Conservation (phyloP, 2,113 vertebrate genomes). For the Centrocercus urophasianus region DNA sequence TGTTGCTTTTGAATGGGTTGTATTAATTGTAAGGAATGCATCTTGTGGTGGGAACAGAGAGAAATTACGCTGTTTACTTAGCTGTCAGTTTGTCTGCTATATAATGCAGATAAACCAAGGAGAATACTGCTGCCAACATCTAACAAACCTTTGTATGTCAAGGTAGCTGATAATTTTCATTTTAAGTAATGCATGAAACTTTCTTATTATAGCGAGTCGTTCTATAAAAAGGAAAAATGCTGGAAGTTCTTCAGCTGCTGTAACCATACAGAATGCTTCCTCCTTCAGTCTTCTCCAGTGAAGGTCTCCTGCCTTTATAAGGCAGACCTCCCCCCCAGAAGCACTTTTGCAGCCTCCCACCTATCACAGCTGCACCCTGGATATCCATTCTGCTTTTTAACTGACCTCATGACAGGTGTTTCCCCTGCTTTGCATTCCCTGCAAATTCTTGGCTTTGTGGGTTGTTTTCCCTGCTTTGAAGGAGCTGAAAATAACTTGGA, state of each 20-base stretch:
- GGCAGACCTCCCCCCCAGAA: not conserved
- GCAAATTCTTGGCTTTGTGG: slow-evolving; percentile 12
- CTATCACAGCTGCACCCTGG: not conserved
- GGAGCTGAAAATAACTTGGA: slow-evolving; percentile 36
- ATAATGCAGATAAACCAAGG: not conserved
- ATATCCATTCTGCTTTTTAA: not conserved
- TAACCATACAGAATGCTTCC: not conserved
- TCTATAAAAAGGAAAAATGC: not conserved
- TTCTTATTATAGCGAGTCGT: not conserved
- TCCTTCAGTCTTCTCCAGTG: not conserved
- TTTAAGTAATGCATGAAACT: not conserved
- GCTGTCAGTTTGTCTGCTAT: not conserved
- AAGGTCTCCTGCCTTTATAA: slow-evolving; percentile 24
- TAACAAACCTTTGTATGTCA: not conserved
- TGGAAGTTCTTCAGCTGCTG: not conserved
- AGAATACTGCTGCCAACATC: not conserved
- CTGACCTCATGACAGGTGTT: slow-evolving; percentile 62
- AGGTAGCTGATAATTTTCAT: not conserved
- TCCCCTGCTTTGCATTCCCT: slow-evolving; percentile 39
- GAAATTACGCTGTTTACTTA: not conserved
- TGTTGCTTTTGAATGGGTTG: not conserved
- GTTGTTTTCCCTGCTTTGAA: not conserved
- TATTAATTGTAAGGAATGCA: not conserved
- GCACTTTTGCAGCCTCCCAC: not conserved
- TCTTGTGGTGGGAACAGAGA: not conserved